Conservation (phyloP, 2,113 vertebrate species). For the Meriones unguiculatus region DNA sequence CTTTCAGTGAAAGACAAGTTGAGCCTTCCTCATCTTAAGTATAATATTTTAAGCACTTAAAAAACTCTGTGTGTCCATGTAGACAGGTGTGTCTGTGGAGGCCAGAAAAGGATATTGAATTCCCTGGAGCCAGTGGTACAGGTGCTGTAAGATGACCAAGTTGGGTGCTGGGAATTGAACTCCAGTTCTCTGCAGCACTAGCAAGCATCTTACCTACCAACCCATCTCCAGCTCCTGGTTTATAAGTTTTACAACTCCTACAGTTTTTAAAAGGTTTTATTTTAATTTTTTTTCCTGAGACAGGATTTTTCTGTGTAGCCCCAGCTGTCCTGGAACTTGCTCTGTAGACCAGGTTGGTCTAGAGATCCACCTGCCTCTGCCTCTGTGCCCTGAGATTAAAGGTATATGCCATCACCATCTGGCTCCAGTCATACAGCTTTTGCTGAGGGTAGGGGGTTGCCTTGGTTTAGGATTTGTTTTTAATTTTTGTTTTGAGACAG, state of each 20-base stretch:
- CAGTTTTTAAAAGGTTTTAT: no score
- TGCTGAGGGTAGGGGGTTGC: background rate
- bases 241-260: conserved; percentile 18
- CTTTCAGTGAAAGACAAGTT: conserved; percentile 32
- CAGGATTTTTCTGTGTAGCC: no score
- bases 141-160: no score
- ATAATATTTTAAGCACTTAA: conserved; percentile 44
- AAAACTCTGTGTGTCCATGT: background rate
- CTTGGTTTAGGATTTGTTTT: background rate
- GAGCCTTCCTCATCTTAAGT: conserved; percentile 32
- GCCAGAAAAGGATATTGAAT: background rate
- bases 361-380: no score
- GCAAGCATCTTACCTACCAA: background rate
- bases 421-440: background rate
- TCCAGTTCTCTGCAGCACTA: background rate
- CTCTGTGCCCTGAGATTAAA: no score
- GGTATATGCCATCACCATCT: no score
- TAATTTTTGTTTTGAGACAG: background rate
- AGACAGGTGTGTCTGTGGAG: background rate
- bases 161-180: no score
- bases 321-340: no score
- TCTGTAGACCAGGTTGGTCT: no score
- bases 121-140: no score
- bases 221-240: background rate
- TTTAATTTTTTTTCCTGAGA: no score